These are phyloP conservation scores for Holocentrus rufus DNA, from an alignment of 2,797 vertebrate species.

Conservation along the genomic window DNA sequence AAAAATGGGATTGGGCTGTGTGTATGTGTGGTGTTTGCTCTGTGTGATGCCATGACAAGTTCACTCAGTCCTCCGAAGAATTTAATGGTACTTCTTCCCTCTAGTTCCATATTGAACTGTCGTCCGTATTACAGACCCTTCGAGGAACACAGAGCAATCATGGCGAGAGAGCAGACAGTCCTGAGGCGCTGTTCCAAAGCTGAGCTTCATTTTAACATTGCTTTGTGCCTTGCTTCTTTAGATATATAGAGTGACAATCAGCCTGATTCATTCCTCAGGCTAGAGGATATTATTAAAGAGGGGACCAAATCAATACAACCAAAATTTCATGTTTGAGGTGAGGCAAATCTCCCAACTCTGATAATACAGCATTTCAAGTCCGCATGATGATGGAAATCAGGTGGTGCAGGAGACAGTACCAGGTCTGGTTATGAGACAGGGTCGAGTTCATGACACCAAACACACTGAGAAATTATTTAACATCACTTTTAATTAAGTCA, in stretches of 20 bases:
- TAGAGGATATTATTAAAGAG: slow-evolving; percentile 49
- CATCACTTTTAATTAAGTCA: slow-evolving; percentile 82
- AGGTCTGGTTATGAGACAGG: slow-evolving; percentile 58
- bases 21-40: slow-evolving; percentile 17
- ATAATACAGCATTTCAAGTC: slow-evolving; percentile 54
- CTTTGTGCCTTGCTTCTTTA: slow-evolving; percentile 62
- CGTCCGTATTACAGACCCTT: slow-evolving; percentile 59
- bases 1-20: slow-evolving; percentile 39
- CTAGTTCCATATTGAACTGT: slow-evolving; percentile 53
- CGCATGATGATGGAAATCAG: slow-evolving; percentile 69
- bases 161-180: slow-evolving; percentile 53
- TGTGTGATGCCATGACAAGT: slow-evolving; percentile 54
- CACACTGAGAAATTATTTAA: slow-evolving; percentile 77
- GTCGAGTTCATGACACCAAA: slow-evolving; percentile 59
- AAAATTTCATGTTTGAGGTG: slow-evolving; percentile 36
- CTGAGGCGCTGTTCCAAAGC: slow-evolving; percentile 58
- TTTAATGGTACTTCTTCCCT: slow-evolving; percentile 61
- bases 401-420: slow-evolving; percentile 53
- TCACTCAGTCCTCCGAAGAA: slow-evolving; percentile 68
- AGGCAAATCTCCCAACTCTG: slow-evolving; percentile 39
- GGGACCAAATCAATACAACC: slow-evolving; percentile 50
- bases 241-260: slow-evolving; percentile 65
- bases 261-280: slow-evolving; percentile 57
- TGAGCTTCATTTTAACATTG: slow-evolving; percentile 57
- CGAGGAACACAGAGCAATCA: slow-evolving; percentile 64